Base-by-base conservation (phyloP, 2,797 vertebrate genomes). In the Alca torda region DNA sequence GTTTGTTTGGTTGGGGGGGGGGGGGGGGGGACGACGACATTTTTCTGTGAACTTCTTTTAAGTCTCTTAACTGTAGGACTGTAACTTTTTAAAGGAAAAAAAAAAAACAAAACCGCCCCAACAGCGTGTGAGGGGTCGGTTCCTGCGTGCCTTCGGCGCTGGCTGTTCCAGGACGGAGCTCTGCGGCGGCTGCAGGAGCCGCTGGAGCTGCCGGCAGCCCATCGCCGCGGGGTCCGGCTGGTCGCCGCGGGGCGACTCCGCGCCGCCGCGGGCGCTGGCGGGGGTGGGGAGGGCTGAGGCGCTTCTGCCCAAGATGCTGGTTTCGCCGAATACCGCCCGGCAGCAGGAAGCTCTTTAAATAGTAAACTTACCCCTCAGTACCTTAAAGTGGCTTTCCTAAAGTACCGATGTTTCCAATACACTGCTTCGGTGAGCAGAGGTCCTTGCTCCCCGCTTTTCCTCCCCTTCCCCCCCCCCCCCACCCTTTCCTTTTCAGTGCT, bases 301-400 rank as follows among this genome's bases (percentile, higher is more conserved):
- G 0, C 7, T 26, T 16, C 51, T 72, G 53, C 5, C 13, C 70
- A 1, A 45, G 43, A 6, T 9, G 24, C 51, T 13, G 6, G 0
- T 48, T 50, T 37, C 67, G 24, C 67, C 16, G 59, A n/a, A 3
- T 17, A 35, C 17, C 18, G 8, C 19, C 74, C 19, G 9, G 3
- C 35, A 12, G 51, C 28, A 20, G 64, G 5, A 35, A 69, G 18
- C 39, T 53, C 75, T 45, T 53, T n/a, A 28, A 24, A 20, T 3
- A 18, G 26, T 35, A 11, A 60, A 33, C 19, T 77, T 51, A 11
- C 18, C 10, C 45, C 37, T 46, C 37, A 25, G 30, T 50, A 18
- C 48, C 24, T 0, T 37, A 6, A 24, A n/a, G 30, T 33, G 85
- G 19, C 15, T 63, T 56, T 45, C 11, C 10, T 24, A 5, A 56